Evolutionary conservation across 2,113 vertebrate genomes (phyloP).

Genomic region (Gambusia affinis): DNA sequence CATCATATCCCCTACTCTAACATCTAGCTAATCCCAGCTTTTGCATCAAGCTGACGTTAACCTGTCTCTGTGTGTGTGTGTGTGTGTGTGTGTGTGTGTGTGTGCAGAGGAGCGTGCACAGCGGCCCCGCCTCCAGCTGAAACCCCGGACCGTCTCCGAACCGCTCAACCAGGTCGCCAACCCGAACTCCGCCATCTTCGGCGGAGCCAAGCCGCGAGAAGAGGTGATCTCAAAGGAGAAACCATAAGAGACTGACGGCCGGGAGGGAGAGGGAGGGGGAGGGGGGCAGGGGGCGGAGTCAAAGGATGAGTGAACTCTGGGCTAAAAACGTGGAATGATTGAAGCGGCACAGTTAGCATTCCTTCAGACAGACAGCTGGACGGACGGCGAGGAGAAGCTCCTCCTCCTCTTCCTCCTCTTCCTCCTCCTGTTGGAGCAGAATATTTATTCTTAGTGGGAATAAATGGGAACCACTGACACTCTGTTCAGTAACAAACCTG

Average conservation of each 20-base stretch:
- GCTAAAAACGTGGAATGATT: conserved; percentile 5
- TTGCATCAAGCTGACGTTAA: too few species aligned
- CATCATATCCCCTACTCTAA: too few species aligned
- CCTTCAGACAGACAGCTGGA: conserved; percentile 71
- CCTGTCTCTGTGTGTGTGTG: conserved; percentile 3
- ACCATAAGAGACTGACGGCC: conserved; percentile 81
- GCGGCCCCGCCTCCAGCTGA: conserved; percentile 95
- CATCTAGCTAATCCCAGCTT: too few species aligned
- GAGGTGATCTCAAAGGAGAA: conserved; percentile 91
- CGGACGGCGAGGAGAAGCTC: conserved; percentile 59
- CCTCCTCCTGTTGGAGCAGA: conserved; percentile 68
- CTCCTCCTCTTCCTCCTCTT: conserved; percentile 66
- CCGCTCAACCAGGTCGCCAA: conserved; percentile 99
- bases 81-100: conserved; percentile 1
- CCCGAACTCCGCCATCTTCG: conserved; percentile 97
- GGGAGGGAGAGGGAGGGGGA: conserved; percentile 57
- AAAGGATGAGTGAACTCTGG: conserved; percentile 45
- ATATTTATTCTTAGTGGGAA: conserved; percentile 67
- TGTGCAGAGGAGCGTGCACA: conserved; percentile 93
- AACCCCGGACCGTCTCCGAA: conserved; percentile 92
- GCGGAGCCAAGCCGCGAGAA: conserved; percentile 95
- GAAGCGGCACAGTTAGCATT: conserved; percentile 80
- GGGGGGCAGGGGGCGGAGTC: conserved; percentile 28
- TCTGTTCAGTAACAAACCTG: conserved; percentile 66
- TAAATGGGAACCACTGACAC: conserved; percentile 48